Evolutionary conservation across 2,888 invertebrate species (phyloP).

Genomic region (Mythimna impura): DNA sequence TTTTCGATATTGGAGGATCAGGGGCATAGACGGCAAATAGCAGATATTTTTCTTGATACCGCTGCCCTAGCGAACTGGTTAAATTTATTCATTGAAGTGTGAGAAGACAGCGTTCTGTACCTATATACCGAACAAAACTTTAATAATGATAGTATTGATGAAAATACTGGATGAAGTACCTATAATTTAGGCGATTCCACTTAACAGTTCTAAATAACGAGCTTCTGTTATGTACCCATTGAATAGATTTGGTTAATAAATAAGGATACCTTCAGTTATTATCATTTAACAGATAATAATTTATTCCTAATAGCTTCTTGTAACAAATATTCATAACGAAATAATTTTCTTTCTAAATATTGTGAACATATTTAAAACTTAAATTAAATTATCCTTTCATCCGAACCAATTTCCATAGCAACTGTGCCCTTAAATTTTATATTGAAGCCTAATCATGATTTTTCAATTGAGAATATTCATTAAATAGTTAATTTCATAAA

Average conservation of each 20-base stretch:
- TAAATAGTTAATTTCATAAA: neutral
- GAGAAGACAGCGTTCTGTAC: slow-evolving; percentile 25
- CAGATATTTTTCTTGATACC: slow-evolving; percentile 42
- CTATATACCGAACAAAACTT: slow-evolving; percentile 2
- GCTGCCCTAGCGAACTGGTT: slow-evolving; percentile 40
- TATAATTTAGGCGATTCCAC: slow-evolving; percentile 28
- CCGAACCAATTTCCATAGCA: neutral
- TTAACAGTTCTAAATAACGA: slow-evolving; percentile 32
- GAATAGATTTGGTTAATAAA: slow-evolving; percentile 14
- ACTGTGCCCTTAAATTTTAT: neutral
- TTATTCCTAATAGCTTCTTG: neutral
- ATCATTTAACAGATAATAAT: slow-evolving; percentile 6
- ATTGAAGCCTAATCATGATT: neutral
- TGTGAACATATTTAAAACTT: neutral
- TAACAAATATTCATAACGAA: neutral
- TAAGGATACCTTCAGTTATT: neutral
- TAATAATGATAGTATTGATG: slow-evolving; percentile 5
- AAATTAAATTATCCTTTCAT: neutral
- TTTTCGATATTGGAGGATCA: slow-evolving; percentile 60
- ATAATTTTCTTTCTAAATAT: neutral
- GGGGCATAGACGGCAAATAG: slow-evolving; percentile 52
- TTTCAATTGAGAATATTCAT: neutral
- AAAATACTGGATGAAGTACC: neutral
- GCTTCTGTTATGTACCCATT: neutral
- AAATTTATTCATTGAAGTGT: slow-evolving; percentile 54